phyloP scores from a whole-genome alignment of 2,113 vertebrate genomes.

The Tympanuchus pallidicinctus region DNA sequence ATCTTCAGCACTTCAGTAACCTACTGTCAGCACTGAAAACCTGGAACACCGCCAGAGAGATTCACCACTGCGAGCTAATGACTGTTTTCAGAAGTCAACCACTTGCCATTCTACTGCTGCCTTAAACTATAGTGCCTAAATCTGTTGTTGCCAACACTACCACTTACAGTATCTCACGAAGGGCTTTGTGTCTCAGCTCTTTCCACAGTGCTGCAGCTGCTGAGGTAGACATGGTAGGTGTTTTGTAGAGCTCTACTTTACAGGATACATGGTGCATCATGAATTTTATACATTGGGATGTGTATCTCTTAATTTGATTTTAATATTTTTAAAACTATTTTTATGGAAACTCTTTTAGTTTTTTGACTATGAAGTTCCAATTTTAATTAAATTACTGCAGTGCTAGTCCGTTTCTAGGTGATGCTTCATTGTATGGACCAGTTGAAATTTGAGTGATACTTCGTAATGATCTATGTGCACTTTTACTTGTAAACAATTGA shows the following conservation, averaged over 20 bases:
- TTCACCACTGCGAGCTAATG: constrained; percentile 74
- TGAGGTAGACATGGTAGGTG: constrained; percentile 74
- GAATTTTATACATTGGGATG: constrained; percentile 71
- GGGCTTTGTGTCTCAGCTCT: constrained; percentile 78
- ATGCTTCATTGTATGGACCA: constrained; percentile 82
- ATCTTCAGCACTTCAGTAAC: constrained; percentile 75
- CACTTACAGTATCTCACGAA: constrained; percentile 79
- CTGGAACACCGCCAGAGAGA: constrained; percentile 73
- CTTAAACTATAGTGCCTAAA: constrained; percentile 89
- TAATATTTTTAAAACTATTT: constrained; percentile 79
- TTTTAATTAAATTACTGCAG: constrained; percentile 80
- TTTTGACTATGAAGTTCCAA: constrained; percentile 71
- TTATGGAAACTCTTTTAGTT: constrained; percentile 84
- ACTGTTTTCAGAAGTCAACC: constrained; percentile 80
- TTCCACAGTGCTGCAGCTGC: constrained; percentile 72
- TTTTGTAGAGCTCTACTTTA: constrained; percentile 77
- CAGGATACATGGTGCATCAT: constrained; percentile 75
- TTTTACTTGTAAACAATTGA: constrained; percentile 89
- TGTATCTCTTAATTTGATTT: constrained; percentile 75
- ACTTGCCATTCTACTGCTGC: constrained; percentile 85
- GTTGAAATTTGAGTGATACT: constrained; percentile 83
- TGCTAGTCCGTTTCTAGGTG: constrained; percentile 81
- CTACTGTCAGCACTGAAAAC: constrained; percentile 77
- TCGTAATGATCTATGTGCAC: constrained; percentile 91
- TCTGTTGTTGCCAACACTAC: constrained; percentile 82